Base-by-base conservation (phyloP, 2,113 vertebrate genomes). In the Papio anubis region DNA sequence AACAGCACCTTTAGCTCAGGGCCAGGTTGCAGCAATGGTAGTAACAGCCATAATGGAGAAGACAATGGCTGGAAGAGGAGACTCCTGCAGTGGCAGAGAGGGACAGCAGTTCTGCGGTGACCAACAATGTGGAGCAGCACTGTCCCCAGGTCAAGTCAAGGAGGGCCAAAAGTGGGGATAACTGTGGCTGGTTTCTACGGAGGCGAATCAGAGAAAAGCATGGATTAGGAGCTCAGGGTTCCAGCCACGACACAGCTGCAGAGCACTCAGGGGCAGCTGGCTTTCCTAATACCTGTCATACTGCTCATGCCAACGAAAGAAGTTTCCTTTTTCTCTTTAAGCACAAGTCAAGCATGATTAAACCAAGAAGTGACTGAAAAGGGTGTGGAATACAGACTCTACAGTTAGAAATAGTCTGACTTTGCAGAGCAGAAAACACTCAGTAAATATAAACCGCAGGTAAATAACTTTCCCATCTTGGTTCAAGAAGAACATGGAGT, bases 381-480 rank as follows among this genome's bases (percentile, higher is more conserved):
- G 50, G 52, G 50, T 38, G 61, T 70, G 82, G 95, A 87, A 8
- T 35, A 86, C 30, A 64, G 12, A 97, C 96, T 81, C 45, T n/a
- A 52, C 0, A 0, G 64, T 89, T 96, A 94, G 95, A 97, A 98
- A 96, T 27, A 79, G 82, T 96, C 50, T 88, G 95, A 97, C 95
- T 91, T 48, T 55, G 14, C 8, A 68, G 89, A 97, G 88, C 85
- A 96, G 0, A 70, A 83, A 86, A 83, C 66, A 76, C 87, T 83
- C 94, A 96, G 88, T 89, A 83, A 96, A 96, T 94, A 89, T 1
- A 81, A 96, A 97, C 48, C 50, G 27, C 0, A 72, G 93, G 94
- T 92, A 96, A 98, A 97, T 97, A 92, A 97, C 86, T 98, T 98
- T 93, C 76, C 59, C 14, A 6, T 88, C 87, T 2, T 20, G 0